phyloP scores from a whole-genome alignment of 2,888 invertebrate species.

The Willowsia nigromaculata region DNA sequence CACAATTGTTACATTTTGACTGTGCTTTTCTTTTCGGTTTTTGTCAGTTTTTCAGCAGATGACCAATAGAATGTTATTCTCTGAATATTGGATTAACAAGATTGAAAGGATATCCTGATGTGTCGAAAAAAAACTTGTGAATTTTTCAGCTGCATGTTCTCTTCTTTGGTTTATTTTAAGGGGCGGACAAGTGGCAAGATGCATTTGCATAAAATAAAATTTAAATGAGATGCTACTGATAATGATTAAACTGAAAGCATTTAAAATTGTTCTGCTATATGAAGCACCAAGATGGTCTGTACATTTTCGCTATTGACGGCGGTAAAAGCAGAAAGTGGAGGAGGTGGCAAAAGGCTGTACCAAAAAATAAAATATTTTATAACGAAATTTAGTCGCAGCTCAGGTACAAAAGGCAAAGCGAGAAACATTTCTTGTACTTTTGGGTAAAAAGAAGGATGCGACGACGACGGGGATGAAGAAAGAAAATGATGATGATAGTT shows the following conservation, averaged over 20 bases:
- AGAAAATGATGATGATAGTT: constrained; percentile 24
- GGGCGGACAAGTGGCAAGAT: constrained; percentile 57
- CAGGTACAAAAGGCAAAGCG: too few species aligned
- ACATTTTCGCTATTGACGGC: neutral
- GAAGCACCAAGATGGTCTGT: too few species aligned
- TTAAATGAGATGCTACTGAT: constrained; percentile 58
- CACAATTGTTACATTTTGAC: too few species aligned
- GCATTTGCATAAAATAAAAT: constrained; percentile 64
- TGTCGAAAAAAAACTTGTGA: neutral
- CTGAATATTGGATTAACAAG: constrained; percentile 47
- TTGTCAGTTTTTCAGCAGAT: neutral
- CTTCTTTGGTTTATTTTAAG: constrained; percentile 28
- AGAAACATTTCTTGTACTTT: neutral
- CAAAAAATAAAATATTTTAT: constrained; percentile 38
- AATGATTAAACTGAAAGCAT: constrained; percentile 25
- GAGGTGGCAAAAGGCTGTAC: constrained; percentile 62
- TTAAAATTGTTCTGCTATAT: constrained; percentile 29
- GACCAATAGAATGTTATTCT: neutral
- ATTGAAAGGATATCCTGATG: constrained; percentile 14
- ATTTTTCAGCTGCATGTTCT: neutral
- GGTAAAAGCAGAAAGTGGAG: constrained; percentile 22
- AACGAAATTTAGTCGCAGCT: neutral
- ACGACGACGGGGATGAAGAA: constrained; percentile 28
- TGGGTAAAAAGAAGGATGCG: neutral
- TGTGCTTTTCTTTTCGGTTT: constrained; percentile 21